Conservation (phyloP, 2,797 vertebrate species). For the Mastacembelus armatus region DNA sequence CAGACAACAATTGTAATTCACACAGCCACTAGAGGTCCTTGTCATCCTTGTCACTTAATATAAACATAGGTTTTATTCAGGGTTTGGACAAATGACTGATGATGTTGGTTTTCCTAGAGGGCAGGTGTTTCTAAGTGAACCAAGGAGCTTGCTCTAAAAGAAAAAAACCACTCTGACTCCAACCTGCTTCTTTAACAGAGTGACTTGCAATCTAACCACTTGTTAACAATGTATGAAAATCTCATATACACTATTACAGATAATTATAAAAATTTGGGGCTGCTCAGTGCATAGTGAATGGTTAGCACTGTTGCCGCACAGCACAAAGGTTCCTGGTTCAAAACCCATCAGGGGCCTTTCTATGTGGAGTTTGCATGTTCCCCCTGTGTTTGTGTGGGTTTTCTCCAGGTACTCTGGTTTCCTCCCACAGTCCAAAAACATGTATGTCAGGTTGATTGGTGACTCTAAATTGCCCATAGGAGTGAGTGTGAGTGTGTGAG, state of each 20-base stretch:
- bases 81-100: background rate
- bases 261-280: conserved; percentile 13
- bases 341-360: too few species aligned
- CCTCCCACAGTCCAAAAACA: too few species aligned
- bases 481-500: too few species aligned
- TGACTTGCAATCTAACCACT: background rate
- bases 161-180: background rate
- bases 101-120: background rate
- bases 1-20: too few species aligned
- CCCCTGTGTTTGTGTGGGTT: too few species aligned
- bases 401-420: too few species aligned
- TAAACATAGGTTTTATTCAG: background rate
- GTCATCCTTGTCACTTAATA: background rate
- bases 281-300: too few species aligned
- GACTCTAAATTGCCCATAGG: too few species aligned
- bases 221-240: conserved; percentile 3
- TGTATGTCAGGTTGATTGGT: too few species aligned
- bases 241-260: conserved; percentile 9
- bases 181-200: background rate
- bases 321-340: too few species aligned
- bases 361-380: too few species aligned
- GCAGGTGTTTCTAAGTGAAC: background rate
- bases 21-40: conserved; percentile 1
- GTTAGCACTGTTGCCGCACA: too few species aligned
- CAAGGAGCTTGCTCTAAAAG: background rate